phyloP scores from a whole-genome alignment of 1,140 invertebrate species.

The Propsilocerus akamusi region DNA sequence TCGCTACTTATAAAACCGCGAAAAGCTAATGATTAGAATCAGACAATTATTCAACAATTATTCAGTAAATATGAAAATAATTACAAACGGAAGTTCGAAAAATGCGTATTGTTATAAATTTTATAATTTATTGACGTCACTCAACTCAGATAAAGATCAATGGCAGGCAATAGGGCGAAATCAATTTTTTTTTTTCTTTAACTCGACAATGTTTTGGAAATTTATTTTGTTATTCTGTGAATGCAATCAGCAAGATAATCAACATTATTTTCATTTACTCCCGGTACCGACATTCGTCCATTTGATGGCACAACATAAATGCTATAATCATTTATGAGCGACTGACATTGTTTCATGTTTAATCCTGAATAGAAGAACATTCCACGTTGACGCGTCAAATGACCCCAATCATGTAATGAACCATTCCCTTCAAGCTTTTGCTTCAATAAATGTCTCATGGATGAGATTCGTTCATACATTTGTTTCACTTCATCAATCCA shows the following conservation, averaged over 20 bases:
- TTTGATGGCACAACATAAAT: constrained; percentile 97
- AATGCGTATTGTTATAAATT: too few species aligned
- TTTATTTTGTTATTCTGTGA: constrained; percentile 79
- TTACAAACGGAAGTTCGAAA: too few species aligned
- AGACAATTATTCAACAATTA: too few species aligned
- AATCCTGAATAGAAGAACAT: constrained; percentile 99
- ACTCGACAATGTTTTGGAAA: too few species aligned
- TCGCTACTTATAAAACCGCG: too few species aligned
- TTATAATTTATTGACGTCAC: too few species aligned
- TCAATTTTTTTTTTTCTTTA: too few species aligned
- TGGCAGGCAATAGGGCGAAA: too few species aligned
- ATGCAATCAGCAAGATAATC: constrained; percentile 83
- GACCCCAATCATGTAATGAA: constrained; percentile 71
- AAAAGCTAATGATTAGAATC: too few species aligned
- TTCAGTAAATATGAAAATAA: too few species aligned
- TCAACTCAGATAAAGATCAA: too few species aligned
- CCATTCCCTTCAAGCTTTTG: constrained; percentile 56
- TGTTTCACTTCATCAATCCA: constrained; percentile 88
- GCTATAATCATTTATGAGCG: constrained; percentile 81
- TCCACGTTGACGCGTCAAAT: constrained; percentile 97
- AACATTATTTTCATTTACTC: constrained; percentile 89
- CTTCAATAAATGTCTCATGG: constrained; percentile 57
- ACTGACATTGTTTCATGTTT: constrained; percentile 73
- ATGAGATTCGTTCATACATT: constrained; percentile 96
- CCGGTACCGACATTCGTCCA: constrained; percentile 95